Base-by-base conservation (phyloP, 2,113 vertebrate species). In the Chloroceryle aenea region DNA sequence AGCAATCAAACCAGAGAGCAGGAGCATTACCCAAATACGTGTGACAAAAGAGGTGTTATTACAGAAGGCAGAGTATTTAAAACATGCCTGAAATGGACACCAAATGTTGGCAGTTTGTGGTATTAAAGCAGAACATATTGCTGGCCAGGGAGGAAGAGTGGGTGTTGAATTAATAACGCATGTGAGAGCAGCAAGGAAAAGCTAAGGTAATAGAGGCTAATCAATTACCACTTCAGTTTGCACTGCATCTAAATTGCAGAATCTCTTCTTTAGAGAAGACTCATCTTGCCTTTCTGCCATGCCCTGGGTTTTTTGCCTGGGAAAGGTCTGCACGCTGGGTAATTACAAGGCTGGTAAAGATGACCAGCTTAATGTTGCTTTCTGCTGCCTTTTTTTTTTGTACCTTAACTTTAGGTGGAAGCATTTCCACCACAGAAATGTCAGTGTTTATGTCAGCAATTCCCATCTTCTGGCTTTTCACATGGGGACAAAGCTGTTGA, bases 261-360 rank as follows among this genome's bases (percentile, higher is more conserved):
- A 36, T 62, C 36, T 9, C 43, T 36, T 61, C 29, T 8, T 50
- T 45, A 38, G 21, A 12, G 29, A n/a, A 42, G 15, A 34, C 38
- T 71, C 25, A 25, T 19, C 62, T 50, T 55, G 25, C 45, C 59
- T 84, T 89, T 7, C 72, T 83, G 29, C 43, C 40, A 13, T 45
- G 32, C 7, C 34, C 7, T 25, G 47, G 47, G 5, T 30, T 74
- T 50, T 48, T 34, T 52, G 18, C 0, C 0, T n/a, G 34, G 23
- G 7, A 30, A 85, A 20, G 10, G 26, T 22, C 64, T 76, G 62
- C 40, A 8, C 32, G 32, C 45, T 32, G 19, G 40, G 27, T 27
- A 23, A 47, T 43, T 20, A 30, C 15, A 42, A 40, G 29, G n/a
- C 42, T 29, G 26, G n/a, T 18, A 48, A 18, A 56, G 56, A 62